Conservation (phyloP, 2,888 invertebrate species). For the Chalcosyrphus nemorum region DNA sequence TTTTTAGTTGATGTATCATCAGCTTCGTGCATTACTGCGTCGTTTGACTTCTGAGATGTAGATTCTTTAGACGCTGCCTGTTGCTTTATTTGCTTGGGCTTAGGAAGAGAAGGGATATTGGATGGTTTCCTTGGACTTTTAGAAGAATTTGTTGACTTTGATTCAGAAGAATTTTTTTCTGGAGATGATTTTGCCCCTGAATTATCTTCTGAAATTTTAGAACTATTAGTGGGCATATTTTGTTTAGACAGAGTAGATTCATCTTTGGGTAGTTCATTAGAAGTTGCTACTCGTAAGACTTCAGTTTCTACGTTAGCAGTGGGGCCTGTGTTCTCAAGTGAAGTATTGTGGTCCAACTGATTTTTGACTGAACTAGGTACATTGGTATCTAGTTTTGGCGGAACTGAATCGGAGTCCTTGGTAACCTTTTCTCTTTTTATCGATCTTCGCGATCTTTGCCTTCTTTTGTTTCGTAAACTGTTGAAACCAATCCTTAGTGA, state of each 20-base stretch:
- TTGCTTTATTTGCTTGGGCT: background rate
- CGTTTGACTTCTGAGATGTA: background rate
- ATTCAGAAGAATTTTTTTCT: background rate
- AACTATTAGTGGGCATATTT: background rate
- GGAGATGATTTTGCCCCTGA: background rate
- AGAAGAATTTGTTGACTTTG: background rate
- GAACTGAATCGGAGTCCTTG: background rate
- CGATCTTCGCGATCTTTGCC: constrained; percentile 12
- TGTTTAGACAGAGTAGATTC: background rate
- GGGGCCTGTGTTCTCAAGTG: background rate
- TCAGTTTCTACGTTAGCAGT: background rate
- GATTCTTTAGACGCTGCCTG: background rate
- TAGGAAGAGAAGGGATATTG: constrained; percentile 30
- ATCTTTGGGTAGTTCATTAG: background rate
- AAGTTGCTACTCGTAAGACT: background rate
- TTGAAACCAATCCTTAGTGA: constrained; percentile 47
- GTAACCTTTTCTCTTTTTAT: constrained; percentile 20
- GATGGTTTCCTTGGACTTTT: constrained; percentile 8
- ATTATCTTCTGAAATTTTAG: background rate
- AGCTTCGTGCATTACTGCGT: background rate
- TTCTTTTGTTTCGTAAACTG: constrained; percentile 43
- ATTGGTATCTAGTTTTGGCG: too few relatives aligned
- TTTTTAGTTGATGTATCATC: too few relatives aligned
- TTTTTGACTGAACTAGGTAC: background rate
- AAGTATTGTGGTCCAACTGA: background rate